Evolutionary conservation across 2,113 vertebrate species (phyloP).

Genomic region (Carlito syrichta): DNA sequence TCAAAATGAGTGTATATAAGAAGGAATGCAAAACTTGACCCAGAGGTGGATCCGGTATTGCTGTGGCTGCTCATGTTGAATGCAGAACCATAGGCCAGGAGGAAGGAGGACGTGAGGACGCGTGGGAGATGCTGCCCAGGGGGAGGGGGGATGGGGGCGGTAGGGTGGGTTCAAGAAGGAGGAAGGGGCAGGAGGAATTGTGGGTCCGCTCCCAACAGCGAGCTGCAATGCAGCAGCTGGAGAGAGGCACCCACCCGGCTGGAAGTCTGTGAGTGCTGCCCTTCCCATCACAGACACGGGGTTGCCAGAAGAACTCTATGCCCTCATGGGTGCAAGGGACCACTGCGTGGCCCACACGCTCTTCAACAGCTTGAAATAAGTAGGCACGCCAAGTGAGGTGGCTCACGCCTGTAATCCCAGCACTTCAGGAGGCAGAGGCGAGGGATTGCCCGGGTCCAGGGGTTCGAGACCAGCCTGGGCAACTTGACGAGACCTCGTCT

Average conservation of each 20-base stretch:
- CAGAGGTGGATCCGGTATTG: not conserved
- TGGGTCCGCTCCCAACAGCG: conserved; percentile 82
- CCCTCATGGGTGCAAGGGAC: conserved; percentile 90
- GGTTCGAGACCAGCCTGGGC: too few species aligned
- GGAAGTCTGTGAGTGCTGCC: conserved; percentile 85
- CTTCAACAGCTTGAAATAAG: conserved; percentile 83
- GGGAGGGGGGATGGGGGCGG: too few species aligned
- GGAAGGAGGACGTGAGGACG: conserved; percentile 53
- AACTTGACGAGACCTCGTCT: too few species aligned
- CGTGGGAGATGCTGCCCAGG: not conserved
- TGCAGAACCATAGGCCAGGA: not conserved
- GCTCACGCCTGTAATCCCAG: too few species aligned
- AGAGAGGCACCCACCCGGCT: too few species aligned
- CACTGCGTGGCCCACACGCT: conserved; percentile 87
- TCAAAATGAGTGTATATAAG: not conserved
- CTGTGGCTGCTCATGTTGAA: not conserved
- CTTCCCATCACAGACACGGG: too few species aligned
- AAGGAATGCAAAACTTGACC: not conserved
- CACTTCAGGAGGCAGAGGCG: too few species aligned
- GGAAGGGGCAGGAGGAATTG: conserved; percentile 67
- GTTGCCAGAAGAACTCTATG: conserved; percentile 92
- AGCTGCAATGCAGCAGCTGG: conserved; percentile 83
- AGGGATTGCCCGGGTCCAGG: too few species aligned
- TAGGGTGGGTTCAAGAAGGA: conserved; percentile 69
- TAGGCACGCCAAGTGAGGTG: too few species aligned